Percentiles rank a stretch among this genome's conserved stretches.
Evolutionary conservation across 2,113 vertebrate species (phyloP).

Genomic region (Anhinga anhinga): DNA sequence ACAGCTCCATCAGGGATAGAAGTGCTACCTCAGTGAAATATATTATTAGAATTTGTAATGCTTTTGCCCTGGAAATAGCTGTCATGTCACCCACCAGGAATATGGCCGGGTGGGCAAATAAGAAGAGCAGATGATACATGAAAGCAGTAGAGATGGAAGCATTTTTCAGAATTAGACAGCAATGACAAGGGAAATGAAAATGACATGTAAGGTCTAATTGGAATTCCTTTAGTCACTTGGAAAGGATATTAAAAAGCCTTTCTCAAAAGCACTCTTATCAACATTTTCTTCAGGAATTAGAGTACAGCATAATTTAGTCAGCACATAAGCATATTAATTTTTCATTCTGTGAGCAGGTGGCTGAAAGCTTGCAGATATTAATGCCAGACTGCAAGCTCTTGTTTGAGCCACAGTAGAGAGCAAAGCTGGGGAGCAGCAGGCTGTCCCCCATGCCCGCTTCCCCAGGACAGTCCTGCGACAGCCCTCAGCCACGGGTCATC

Average conservation of each 20-base stretch:
- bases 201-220: slow-evolving; percentile 42
- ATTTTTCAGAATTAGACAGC: slow-evolving; percentile 53
- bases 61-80: slow-evolving; percentile 44
- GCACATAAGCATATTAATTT: slow-evolving; percentile 47
- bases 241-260: slow-evolving; percentile 51
- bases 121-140: slow-evolving; percentile 19
- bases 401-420: neutral
- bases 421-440: neutral
- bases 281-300: slow-evolving; percentile 58
- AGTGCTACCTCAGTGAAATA: slow-evolving; percentile 7
- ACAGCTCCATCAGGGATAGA: neutral
- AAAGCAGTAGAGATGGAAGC: slow-evolving; percentile 3
- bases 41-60: slow-evolving; percentile 50
- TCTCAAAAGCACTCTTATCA: slow-evolving; percentile 52
- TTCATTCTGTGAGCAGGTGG: neutral
- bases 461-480: neutral
- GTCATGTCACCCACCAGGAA: slow-evolving; percentile 37
- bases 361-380: neutral
- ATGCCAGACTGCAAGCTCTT: neutral
- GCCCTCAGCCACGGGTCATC: neutral
- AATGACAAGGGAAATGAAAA: slow-evolving; percentile 37
- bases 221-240: slow-evolving; percentile 50
- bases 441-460: neutral
- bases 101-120: slow-evolving; percentile 34
- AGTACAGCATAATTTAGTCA: slow-evolving; percentile 47